Percentiles rank a stretch among this genome's conserved stretches.
phyloP scores from a whole-genome alignment of 2,888 invertebrate species.

The Gymnocheta viridis region DNA sequence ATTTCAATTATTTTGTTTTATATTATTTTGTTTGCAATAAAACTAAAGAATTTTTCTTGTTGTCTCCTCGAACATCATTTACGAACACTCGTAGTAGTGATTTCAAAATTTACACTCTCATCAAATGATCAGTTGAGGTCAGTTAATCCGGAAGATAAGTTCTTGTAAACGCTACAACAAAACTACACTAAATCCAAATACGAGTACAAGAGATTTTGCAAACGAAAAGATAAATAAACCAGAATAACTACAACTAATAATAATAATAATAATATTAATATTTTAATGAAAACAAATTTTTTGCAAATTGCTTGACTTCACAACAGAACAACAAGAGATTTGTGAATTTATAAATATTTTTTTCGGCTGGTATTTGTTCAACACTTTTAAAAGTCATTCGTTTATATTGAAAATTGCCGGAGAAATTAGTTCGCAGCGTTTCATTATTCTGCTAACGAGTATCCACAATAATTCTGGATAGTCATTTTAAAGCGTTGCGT shows the following conservation, averaged over 20 bases:
- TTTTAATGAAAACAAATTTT: slow-evolving; percentile 31
- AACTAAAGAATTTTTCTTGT: slow-evolving; percentile 29
- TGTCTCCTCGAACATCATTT: slow-evolving; percentile 35
- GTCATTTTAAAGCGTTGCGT: slow-evolving; percentile 67
- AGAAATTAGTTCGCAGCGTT: slow-evolving; percentile 19
- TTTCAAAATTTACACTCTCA: slow-evolving; percentile 64
- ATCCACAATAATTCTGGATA: slow-evolving; percentile 55
- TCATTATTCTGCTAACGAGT: neutral
- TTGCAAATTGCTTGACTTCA: slow-evolving; percentile 62
- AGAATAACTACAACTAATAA: slow-evolving; percentile 14
- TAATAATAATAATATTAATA: slow-evolving; percentile 24
- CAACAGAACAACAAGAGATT: neutral
- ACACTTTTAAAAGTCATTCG: slow-evolving; percentile 33
- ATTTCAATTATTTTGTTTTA: slow-evolving; percentile 60
- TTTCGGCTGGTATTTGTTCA: slow-evolving; percentile 9
- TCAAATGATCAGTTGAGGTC: slow-evolving; percentile 74
- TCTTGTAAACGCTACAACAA: slow-evolving; percentile 67
- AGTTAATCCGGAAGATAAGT: slow-evolving; percentile 76
- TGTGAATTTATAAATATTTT: slow-evolving; percentile 26
- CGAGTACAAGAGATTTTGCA: slow-evolving; percentile 65
- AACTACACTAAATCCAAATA: slow-evolving; percentile 32
- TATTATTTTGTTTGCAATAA: slow-evolving; percentile 32
- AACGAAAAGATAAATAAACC: slow-evolving; percentile 26
- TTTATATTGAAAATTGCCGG: slow-evolving; percentile 20
- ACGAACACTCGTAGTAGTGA: slow-evolving; percentile 20